Evolutionary conservation across 2,113 vertebrate species (phyloP).

Genomic region (Gallinago paraguaiae): DNA sequence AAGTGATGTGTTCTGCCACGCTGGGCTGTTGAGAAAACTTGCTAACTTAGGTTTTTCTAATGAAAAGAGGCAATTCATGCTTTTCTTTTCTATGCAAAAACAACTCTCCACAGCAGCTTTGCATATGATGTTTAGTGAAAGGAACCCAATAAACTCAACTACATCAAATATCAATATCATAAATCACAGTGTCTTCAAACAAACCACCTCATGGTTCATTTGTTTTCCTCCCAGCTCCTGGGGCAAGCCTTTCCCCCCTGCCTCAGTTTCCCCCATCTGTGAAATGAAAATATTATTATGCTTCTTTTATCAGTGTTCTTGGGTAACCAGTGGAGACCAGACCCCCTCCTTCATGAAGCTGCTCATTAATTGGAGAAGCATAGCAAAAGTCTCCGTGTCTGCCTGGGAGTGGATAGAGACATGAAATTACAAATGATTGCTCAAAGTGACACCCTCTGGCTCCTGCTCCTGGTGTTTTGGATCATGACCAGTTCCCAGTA

Average conservation of each 20-base stretch:
- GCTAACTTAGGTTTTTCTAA: not conserved
- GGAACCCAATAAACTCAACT: not conserved
- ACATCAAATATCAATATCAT: not conserved
- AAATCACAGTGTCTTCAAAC: not conserved
- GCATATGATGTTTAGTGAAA: not conserved
- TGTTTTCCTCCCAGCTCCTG: not conserved
- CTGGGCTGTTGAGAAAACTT: not conserved
- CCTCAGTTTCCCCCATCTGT: not conserved
- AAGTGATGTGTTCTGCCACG: not conserved
- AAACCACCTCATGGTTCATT: not conserved
- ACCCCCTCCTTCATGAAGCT: not conserved
- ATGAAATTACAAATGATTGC: not conserved
- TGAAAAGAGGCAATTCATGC: too few relatives aligned
- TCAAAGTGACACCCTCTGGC: not conserved
- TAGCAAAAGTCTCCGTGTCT: not conserved
- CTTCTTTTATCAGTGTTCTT: not conserved
- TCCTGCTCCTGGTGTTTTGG: not conserved
- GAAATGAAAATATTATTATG: not conserved
- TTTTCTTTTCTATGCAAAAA: not conserved
- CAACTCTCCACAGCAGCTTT: not conserved
- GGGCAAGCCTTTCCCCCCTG: rapidly evolving
- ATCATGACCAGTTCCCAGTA: not conserved
- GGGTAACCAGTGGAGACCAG: not conserved
- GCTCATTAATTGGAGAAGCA: not conserved
- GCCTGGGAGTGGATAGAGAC: not conserved